Evolutionary conservation across 2,113 vertebrate species (phyloP), one percentile per base, ranked within the genome.

Genomic region (Notarius lentiginosus): DNA sequence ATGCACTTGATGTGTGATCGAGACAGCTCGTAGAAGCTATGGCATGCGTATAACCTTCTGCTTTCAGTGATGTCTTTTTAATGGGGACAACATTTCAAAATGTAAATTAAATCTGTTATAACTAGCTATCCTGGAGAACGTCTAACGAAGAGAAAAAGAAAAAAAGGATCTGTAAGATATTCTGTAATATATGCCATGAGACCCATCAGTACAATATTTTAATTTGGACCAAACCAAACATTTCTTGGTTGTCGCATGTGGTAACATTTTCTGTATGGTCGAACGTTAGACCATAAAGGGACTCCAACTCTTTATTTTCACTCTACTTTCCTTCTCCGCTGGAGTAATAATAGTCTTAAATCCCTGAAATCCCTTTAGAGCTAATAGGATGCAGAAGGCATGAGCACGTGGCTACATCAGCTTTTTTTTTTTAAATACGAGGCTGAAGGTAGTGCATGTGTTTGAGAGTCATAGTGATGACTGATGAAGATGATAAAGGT

Each of bases 311-410:
- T 61, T n/a, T 75, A 49, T 70, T 87, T 73, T 73, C 70, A 22
- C 41, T 73, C 70, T 34, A 17, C 70, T 75, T 75, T 60, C 12
- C 61, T 66, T 82, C 86, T 68, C 73, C 85, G 79, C 58, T 75
- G 49, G 65, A 63, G 73, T 89, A 87, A 85, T 84, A 84, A 88
- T 56, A 73, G 86, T 75, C 81, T 80, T 86, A 86, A 82, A 89
- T 18, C 86, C 30, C 80, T 84, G 30, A 86, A 89, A 88, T 89
- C 89, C 77, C 84, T 86, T 89, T 89, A 89, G 30, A 11, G 56
- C 77, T 89, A 86, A 88, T 88, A 84, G 55, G 84, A 88, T 87
- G 56, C 86, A 55, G 79, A 41, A 83, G 70, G 70, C 55, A 51
- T 7, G 14, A 49, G 79, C 86, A 83, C 70, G 27, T 82, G 79